phyloP scores from a whole-genome alignment of 2,797 vertebrate genomes.

The Chelmon rostratus region DNA sequence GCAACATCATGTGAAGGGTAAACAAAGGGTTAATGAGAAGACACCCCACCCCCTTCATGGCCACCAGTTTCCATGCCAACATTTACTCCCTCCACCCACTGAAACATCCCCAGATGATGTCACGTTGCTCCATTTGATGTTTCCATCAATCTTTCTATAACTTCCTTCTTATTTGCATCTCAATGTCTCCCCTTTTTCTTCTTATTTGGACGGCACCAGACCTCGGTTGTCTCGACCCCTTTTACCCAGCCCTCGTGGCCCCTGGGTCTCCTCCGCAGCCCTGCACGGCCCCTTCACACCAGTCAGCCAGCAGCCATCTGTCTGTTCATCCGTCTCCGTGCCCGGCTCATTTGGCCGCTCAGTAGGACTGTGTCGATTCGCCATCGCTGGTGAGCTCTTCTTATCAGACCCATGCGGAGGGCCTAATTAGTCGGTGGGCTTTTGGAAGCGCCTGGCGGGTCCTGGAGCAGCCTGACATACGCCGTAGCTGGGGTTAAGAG shows the following conservation, averaged over 20 bases:
- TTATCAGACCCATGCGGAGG: slow-evolving; percentile 83
- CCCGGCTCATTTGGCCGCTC: slow-evolving; percentile 85
- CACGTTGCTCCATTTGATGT: slow-evolving; percentile 32
- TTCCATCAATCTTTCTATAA: slow-evolving; percentile 49
- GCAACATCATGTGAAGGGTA: slow-evolving; percentile 65
- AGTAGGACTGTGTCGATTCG: slow-evolving; percentile 83
- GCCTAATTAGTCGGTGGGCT: slow-evolving; percentile 84
- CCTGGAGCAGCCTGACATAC: slow-evolving; percentile 75
- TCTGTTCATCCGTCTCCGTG: slow-evolving; percentile 77
- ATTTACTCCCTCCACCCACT: slow-evolving; percentile 16
- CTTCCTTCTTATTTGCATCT: slow-evolving; percentile 61
- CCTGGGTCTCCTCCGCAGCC: slow-evolving; percentile 69
- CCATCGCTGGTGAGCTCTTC: slow-evolving; percentile 71
- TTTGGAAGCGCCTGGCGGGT: slow-evolving; percentile 71
- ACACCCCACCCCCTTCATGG: slow-evolving; percentile 30
- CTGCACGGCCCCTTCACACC: slow-evolving; percentile 75
- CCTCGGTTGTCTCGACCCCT: slow-evolving; percentile 50
- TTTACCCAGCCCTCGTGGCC: slow-evolving; percentile 66
- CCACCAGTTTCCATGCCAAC: slow-evolving; percentile 46
- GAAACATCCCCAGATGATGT: slow-evolving; percentile 64
- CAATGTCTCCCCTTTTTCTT: slow-evolving; percentile 39
- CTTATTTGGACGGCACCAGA: slow-evolving; percentile 57
- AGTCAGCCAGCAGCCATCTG: slow-evolving; percentile 85
- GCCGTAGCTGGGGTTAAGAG: slow-evolving; percentile 76
- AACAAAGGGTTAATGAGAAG: slow-evolving; percentile 80